These are phyloP conservation scores for Drosophila bipectinata DNA, from an alignment of 1,140 invertebrate species.

Conservation along the genomic window DNA sequence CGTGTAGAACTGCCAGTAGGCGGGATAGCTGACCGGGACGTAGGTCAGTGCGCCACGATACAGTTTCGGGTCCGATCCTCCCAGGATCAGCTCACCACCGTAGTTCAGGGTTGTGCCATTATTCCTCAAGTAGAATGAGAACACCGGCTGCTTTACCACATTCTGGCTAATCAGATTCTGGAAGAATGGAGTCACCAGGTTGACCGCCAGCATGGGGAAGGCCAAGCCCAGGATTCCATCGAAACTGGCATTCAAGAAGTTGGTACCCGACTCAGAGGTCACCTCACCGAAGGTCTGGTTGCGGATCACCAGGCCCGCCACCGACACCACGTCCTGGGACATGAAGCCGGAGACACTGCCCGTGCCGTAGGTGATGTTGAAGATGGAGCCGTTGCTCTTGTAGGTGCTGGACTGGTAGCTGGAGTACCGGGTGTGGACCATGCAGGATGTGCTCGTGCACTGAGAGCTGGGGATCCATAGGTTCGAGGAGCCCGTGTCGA, in stretches of 20 bases:
- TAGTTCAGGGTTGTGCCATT: constrained; percentile 87
- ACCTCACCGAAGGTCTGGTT: constrained; percentile 99
- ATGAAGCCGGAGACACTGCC: constrained; percentile 97
- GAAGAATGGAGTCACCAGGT: constrained; percentile 96
- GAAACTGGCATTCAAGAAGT: constrained; percentile 96
- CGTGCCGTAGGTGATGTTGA: constrained; percentile 97
- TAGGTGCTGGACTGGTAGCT: constrained; percentile 92
- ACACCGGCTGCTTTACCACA: constrained; percentile 90
- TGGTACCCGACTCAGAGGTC: constrained; percentile 93
- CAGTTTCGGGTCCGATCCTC: constrained; percentile 95
- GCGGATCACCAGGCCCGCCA: constrained; percentile 88
- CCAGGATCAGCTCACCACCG: constrained; percentile 97
- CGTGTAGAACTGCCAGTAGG: constrained; percentile 99
- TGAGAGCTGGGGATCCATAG: constrained; percentile 98
- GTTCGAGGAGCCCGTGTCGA: constrained; percentile 99
- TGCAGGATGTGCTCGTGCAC: constrained; percentile 93
- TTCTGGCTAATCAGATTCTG: constrained; percentile 96
- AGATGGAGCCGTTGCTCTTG: constrained; percentile 93
- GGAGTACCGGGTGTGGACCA: constrained; percentile 93
- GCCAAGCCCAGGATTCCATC: constrained; percentile 98
- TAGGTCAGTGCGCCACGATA: constrained; percentile 96
- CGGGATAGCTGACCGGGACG: constrained; percentile 91
- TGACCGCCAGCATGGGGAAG: constrained; percentile 93
- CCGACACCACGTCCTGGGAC: constrained; percentile 92
- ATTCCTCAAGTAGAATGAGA: constrained; percentile 94